Base-by-base conservation (phyloP, 2,797 vertebrate genomes). In the Melanogrammus aeglefinus region DNA sequence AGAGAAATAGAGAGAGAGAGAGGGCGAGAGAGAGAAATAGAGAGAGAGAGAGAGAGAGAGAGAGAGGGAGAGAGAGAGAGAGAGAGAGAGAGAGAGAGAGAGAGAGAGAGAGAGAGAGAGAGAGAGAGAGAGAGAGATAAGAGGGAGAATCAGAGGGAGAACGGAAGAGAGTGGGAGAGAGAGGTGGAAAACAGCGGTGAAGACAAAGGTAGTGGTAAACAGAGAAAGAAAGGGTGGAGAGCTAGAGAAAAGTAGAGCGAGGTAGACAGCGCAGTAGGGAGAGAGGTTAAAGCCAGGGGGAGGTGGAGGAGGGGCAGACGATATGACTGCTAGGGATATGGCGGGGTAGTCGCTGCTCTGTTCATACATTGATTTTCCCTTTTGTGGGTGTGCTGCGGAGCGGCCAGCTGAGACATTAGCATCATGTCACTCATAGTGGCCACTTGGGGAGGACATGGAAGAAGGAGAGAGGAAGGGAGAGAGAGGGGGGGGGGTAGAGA, bases 301-400 rank as follows among this genome's bases (percentile, higher is more conserved):
- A 14, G 41, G 41, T 44, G 41, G 41, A 44, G 41, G 3, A 14
- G 41, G 13, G 10, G 41, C 12, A 44, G 41, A 44, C 41, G 41
- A 44, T 44, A 14, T 44, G 41, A 12, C 41, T 44, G 47, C 18
- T 21, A 57, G 47, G 47, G 18, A 57, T 57, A 57, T 57, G 47
- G 47, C 21, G 41, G 41, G 10, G 5, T 57, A 57, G 47, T 6
- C 12, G 47, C 47, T 57, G 47, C 47, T 70, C 66, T 70, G 9
- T 70, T 29, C 27, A 2, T 27, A 10, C 66, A 24, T 70, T 70
- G n/a, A 24, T 73, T 76, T 84, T 85, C 79, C 81, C 79, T 85
- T 3, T 16, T 83, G 78, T 24, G 66, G 9, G 66, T 24, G 66
- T 70, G n/a, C 66, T 24, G n/a, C 27, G 66, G 66, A 70, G 66